These are phyloP conservation scores for Hippocampus mohnikei DNA, from an alignment of 2,113 vertebrate species.

Conservation along the genomic window DNA sequence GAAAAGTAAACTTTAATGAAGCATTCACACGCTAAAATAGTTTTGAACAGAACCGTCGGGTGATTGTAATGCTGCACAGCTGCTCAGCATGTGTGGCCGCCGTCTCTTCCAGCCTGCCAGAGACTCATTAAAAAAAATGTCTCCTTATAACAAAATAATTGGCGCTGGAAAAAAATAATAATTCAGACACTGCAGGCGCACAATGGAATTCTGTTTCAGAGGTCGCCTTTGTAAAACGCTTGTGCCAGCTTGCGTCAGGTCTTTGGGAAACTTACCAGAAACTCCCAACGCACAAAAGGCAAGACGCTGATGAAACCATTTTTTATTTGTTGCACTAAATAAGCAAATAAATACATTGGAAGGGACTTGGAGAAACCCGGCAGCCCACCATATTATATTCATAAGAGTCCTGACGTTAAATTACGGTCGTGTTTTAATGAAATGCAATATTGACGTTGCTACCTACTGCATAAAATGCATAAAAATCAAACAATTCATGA, in stretches of 20 bases:
- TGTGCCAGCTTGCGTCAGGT: neutral
- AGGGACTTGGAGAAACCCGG: neutral
- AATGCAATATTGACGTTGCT: too few species aligned
- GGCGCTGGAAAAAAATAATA: neutral
- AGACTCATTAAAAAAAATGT: conserved; percentile 11
- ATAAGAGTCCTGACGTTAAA: too few species aligned
- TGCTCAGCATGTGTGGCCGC: conserved; percentile 37
- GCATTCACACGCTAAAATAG: conserved; percentile 39
- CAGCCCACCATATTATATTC: neutral
- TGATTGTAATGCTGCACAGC: conserved; percentile 35
- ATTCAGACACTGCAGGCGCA: neutral
- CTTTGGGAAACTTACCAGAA: neutral
- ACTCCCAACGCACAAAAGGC: neutral
- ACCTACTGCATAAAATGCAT: too few species aligned
- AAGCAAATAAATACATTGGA: neutral
- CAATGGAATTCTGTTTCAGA: conserved; percentile 2
- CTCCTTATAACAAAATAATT: conserved; percentile 4
- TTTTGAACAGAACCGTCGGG: conserved; percentile 45
- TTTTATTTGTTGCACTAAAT: neutral
- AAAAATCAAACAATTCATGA: too few species aligned
- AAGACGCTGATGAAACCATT: neutral
- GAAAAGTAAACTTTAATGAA: conserved; percentile 44
- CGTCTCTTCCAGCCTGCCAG: conserved; percentile 1
- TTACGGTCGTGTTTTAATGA: too few species aligned
- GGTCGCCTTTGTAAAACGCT: conserved; percentile 1